phyloP scores from a whole-genome alignment of 2,888 invertebrate genomes.

The Agrotis exclamationis region DNA sequence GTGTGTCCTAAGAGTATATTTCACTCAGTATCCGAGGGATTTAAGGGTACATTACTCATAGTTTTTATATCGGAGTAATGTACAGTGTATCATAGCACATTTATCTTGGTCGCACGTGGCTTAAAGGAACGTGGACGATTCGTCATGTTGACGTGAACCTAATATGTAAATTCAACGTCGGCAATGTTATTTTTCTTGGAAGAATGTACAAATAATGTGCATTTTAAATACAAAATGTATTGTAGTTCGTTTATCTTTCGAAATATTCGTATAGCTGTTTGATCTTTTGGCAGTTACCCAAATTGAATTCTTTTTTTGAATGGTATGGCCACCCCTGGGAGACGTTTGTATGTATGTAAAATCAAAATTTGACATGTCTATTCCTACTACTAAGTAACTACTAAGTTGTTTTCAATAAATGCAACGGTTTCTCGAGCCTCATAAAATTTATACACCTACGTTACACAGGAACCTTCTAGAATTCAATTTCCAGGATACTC shows the following conservation, averaged over 20 bases:
- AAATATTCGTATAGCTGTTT: no score
- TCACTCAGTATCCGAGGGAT: conserved; percentile 3
- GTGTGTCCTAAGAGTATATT: conserved; percentile 4
- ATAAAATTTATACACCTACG: neutral
- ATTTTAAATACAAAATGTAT: neutral
- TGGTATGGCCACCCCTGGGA: no score
- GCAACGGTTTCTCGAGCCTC: neutral
- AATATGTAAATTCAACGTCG: neutral
- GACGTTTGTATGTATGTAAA: no score
- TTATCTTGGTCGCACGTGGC: conserved; percentile 33
- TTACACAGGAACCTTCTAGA: neutral
- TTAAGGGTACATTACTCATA: conserved; percentile 28
- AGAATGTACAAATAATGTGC: neutral
- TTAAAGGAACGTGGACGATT: conserved; percentile 30
- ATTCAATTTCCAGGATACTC: neutral
- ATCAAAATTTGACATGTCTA: no score
- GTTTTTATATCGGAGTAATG: conserved; percentile 19
- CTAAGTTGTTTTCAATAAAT: neutral
- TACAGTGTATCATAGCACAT: conserved; percentile 40
- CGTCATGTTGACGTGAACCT: conserved; percentile 20
- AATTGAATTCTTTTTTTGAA: no score
- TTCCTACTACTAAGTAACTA: neutral
- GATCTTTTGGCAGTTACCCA: no score
- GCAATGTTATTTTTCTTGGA: neutral
- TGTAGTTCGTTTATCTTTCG: no score